Evolutionary conservation across 2,113 vertebrate genomes (phyloP).

Genomic region (Mellivora capensis): DNA sequence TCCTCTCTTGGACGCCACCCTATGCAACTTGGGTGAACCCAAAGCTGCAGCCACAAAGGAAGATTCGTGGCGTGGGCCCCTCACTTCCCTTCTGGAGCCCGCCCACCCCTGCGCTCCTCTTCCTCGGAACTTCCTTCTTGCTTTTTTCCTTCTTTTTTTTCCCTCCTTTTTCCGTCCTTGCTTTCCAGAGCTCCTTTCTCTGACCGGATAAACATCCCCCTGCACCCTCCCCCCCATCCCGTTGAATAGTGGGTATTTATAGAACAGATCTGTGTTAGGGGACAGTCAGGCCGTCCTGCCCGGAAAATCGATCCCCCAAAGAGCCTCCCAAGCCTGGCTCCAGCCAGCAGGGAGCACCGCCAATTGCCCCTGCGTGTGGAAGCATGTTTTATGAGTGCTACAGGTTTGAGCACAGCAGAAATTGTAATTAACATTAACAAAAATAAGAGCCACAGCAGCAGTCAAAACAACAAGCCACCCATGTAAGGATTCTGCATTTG

Average conservation of each 20-base stretch:
- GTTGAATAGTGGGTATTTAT: slow-evolving; percentile 75
- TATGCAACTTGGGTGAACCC: slow-evolving; percentile 21
- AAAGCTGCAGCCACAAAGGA: slow-evolving; percentile 66
- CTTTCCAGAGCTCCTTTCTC: slow-evolving; percentile 4
- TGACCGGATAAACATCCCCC: slow-evolving; percentile 41
- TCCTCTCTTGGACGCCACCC: slow-evolving; percentile 6
- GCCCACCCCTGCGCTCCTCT: slow-evolving; percentile 33
- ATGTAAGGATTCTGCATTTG: slow-evolving; percentile 10
- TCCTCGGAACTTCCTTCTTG: slow-evolving; percentile 57
- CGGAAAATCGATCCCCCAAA: slow-evolving; percentile 71
- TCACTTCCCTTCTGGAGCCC: slow-evolving; percentile 46
- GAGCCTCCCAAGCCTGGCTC: slow-evolving; percentile 64
- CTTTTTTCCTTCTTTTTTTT: not conserved
- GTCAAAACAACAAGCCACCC: slow-evolving; percentile 53
- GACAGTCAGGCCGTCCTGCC: slow-evolving; percentile 53
- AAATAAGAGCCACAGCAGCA: slow-evolving; percentile 62
- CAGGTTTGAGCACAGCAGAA: slow-evolving; percentile 75
- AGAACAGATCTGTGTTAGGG: slow-evolving; percentile 77
- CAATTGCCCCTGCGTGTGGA: slow-evolving; percentile 72
- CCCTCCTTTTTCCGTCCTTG: not conserved
- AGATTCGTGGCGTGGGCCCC: slow-evolving; percentile 51
- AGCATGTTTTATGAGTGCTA: slow-evolving; percentile 78
- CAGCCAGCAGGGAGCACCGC: slow-evolving; percentile 61
- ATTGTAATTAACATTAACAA: slow-evolving; percentile 73
- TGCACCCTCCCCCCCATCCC: not conserved